phyloP scores from a whole-genome alignment of 2,113 vertebrate genomes.

The Addax nasomaculatus region DNA sequence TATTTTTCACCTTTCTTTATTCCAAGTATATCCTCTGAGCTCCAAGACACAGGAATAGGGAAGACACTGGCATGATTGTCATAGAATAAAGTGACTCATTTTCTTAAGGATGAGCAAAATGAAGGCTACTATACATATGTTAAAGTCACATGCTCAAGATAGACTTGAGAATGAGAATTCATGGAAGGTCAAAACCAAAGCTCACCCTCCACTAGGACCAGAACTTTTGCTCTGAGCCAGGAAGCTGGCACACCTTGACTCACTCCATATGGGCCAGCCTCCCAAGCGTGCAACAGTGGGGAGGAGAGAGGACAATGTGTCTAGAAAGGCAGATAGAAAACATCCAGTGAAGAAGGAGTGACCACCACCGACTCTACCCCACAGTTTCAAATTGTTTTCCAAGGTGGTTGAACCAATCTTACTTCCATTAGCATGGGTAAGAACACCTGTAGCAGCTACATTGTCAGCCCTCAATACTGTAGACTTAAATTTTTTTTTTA shows the following conservation, averaged over 20 bases:
- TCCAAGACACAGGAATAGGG: background rate
- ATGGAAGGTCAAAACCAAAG: background rate
- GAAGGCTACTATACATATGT: background rate
- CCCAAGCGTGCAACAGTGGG: background rate
- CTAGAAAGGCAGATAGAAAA: background rate
- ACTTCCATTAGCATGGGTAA: too few relatives aligned
- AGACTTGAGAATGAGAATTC: background rate
- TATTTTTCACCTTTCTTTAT: background rate
- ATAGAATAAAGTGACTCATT: background rate
- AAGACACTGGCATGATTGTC: background rate
- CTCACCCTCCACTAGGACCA: background rate
- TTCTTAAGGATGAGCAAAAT: background rate
- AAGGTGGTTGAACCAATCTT: background rate
- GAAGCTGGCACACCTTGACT: background rate
- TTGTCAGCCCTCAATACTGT: fast-evolving
- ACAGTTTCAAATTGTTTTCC: background rate
- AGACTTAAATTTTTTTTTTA: background rate
- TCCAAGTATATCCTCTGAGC: background rate
- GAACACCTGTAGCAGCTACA: too few relatives aligned
- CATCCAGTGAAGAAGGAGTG: background rate
- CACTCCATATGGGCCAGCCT: too few relatives aligned
- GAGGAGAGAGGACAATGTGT: background rate
- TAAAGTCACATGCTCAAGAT: background rate
- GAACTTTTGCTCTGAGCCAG: background rate
- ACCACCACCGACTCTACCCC: background rate